Evolutionary conservation across 2,888 invertebrate genomes (phyloP), one percentile per base, ranked within the genome.

Genomic region (Calliphora vomitoria): DNA sequence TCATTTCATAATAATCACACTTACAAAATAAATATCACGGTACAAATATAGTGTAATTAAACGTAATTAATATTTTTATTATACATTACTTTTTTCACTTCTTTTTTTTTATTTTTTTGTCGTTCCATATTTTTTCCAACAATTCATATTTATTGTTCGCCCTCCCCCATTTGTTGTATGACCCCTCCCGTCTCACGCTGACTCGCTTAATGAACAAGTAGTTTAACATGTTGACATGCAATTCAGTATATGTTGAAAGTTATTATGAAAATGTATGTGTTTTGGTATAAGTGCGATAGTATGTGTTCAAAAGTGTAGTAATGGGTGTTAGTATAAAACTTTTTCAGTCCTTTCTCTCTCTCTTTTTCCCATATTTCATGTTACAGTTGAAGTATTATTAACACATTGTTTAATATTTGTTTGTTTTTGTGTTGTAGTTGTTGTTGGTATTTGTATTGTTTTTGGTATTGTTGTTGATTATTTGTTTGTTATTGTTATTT

Each of bases 21-120:
- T n/a, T 18, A 44, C 41, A 31, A 60, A 64, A n/a, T 11, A 50
- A 13, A 53, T 38, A 15, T 38, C 8, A 64, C 8, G 6, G 13
- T 44, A 55, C 60, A 78, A 71, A 35, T 41, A 71, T 78, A 60
- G 35, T 50, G 66, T 80, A 85, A 80, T 85, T 81, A 75, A 80
- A 80, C 6, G 55, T 76, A 80, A 80, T 85, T 75, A 85, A 62
- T 69, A 80, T 80, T 80, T 85, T 80, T 80, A 74, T 62, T 62
- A 60, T 74, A 47, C 25, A 31, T 68, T 15, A 41, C 11, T 38
- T 64, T 44, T 68, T 78, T 68, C 18, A 35, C 6, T 31, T 78
- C 11, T 11, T 3, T 4, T n/a, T 71, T 80, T 50, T 38, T 64
- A 53, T 4, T n/a, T 71, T 80, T 50, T 38, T 64, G 62, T 53